Evolutionary conservation across 2,113 vertebrate species (phyloP).

Genomic region (Deroptyus accipitrinus): DNA sequence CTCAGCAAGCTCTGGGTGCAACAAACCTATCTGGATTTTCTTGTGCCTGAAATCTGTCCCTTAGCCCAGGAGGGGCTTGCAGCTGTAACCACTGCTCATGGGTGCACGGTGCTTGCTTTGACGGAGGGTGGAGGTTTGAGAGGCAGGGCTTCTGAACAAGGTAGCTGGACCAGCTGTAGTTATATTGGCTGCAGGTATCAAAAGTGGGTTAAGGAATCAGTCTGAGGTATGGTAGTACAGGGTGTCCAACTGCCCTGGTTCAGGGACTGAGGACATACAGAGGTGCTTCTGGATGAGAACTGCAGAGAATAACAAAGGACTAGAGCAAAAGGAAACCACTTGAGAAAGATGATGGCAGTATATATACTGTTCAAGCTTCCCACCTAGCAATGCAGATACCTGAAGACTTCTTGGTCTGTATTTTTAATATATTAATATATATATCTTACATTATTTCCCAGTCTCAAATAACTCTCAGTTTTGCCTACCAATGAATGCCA

Average conservation of each 20-base stretch:
- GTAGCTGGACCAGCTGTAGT: background rate
- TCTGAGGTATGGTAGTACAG: background rate
- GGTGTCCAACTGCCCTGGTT: background rate
- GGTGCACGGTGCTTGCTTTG: background rate
- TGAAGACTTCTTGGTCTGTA: background rate
- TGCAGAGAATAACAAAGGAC: background rate
- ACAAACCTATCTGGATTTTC: background rate
- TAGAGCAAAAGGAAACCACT: background rate
- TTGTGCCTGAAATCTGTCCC: background rate
- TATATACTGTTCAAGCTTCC: background rate
- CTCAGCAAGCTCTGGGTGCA: accelerated
- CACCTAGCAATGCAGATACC: background rate
- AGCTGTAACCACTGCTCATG: background rate
- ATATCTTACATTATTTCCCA: background rate
- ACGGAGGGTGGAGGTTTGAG: background rate
- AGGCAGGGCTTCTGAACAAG: accelerated
- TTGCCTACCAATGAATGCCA: background rate
- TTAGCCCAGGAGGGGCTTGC: accelerated
- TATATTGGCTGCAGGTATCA: background rate
- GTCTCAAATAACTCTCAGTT: background rate
- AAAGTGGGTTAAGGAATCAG: background rate
- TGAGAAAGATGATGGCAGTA: background rate
- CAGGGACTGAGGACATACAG: background rate
- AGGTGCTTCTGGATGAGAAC: background rate
- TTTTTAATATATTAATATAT: background rate